Base-by-base conservation (phyloP, 2,797 vertebrate species). In the Enteromius treurensis region DNA sequence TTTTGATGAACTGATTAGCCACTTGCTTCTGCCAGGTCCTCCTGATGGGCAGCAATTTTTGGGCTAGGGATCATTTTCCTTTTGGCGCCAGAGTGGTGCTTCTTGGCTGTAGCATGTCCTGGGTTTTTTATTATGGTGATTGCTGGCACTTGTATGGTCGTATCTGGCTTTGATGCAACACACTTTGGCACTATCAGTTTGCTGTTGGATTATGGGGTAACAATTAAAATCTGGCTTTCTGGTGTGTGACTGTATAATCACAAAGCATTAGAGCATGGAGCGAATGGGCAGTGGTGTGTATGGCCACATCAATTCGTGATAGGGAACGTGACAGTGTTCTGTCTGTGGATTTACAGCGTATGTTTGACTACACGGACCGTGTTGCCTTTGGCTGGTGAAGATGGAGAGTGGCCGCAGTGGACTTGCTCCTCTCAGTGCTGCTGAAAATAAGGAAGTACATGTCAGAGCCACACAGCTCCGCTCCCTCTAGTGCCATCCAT, bases 401-500 rank as follows among this genome's bases (percentile, higher is more conserved):
- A 86, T 77, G 79, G 79, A 82, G 47, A 83, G 55, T 6, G 79
- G 89, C 84, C 49, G 88, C 84, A 91, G 86, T 40, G 29, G 86
- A 85, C 90, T 79, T 73, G 83, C 87, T 92, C 92, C 91, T 92
- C 88, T 86, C 91, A 90, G 91, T 90, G 88, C 90, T 84, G 84
- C 89, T 89, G 89, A 89, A 94, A 94, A 94, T 92, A 93, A 93
- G 92, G 91, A 93, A 94, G 93, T 92, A 88, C 90, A 93, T 93
- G 93, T 94, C 92, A 91, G 90, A 90, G 88, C 90, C 89, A 90
- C 91, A 92, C 92, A 89, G 93, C 90, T 92, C 90, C 64, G 91
- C 88, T 95, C 93, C 93, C 94, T 92, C 91, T 91, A 93, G 93
- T 93, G 90, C 89, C 90, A 94, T 94, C 93, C 93, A 95, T 95